Evolutionary conservation across 2,888 invertebrate species (phyloP).

Genomic region (Cephus pulcher): DNA sequence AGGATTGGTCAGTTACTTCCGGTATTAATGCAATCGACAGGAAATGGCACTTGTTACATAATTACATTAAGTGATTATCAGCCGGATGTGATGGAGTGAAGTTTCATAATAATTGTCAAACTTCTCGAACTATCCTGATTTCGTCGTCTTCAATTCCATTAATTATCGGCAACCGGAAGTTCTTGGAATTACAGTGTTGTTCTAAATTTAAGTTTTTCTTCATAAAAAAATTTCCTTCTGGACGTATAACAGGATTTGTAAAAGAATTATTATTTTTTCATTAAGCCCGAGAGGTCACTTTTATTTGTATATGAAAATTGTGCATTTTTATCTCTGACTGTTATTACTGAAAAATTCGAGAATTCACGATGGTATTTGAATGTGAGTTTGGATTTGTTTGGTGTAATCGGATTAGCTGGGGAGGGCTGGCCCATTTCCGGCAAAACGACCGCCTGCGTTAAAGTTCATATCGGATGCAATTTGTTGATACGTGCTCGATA

Average conservation of each 20-base stretch:
- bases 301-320: neutral
- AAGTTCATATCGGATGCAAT: neutral
- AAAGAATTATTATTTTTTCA: neutral
- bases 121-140: neutral
- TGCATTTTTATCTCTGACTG: neutral
- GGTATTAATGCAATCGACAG: slow-evolving; percentile 32
- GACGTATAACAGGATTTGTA: neutral
- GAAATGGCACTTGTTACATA: slow-evolving; percentile 38
- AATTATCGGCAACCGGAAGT: neutral
- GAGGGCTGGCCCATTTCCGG: neutral
- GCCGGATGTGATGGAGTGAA: slow-evolving; percentile 24
- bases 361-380: neutral
- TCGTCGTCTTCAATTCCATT: neutral
- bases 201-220: neutral
- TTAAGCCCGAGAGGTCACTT: neutral
- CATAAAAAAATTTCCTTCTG: neutral
- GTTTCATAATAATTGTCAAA: neutral
- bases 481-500: neutral
- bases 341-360: neutral
- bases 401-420: neutral
- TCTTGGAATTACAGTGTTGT: neutral
- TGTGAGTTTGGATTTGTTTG: neutral
- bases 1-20: slow-evolving; percentile 35
- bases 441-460: neutral
- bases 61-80: slow-evolving; percentile 30